Evolutionary conservation across 2,113 vertebrate species (phyloP).

Genomic region (Acanthochromis polyacanthus): DNA sequence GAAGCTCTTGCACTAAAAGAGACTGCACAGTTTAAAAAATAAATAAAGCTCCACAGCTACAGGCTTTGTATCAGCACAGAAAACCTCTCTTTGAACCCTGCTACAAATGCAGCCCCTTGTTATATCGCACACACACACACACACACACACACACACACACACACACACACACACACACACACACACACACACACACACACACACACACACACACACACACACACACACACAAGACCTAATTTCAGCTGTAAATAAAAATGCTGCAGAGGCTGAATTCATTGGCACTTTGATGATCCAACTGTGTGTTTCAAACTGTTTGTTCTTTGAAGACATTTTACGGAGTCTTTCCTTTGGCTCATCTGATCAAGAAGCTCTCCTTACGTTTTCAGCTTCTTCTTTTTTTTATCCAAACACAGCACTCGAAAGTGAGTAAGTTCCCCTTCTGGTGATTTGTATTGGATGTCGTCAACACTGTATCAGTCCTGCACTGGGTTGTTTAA

Average conservation of each 20-base stretch:
- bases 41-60: conserved; percentile 41
- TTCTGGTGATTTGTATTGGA: conserved; percentile 37
- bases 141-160: neutral
- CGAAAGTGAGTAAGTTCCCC: conserved; percentile 5
- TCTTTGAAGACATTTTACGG: conserved; percentile 30
- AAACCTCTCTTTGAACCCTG: conserved; percentile 56
- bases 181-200: neutral
- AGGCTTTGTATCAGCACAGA: conserved; percentile 35
- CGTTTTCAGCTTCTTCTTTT: neutral
- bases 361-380: conserved; percentile 27
- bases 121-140: conserved; percentile 22
- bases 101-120: conserved; percentile 23
- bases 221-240: conserved; percentile 22
- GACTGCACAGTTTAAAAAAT: conserved; percentile 16
- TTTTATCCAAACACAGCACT: neutral
- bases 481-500: conserved; percentile 8
- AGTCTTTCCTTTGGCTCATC: conserved; percentile 21
- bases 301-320: conserved; percentile 10
- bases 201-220: conserved; percentile 7
- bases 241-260: conserved; percentile 37
- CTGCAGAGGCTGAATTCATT: conserved; percentile 22
- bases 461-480: conserved; percentile 20
- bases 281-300: conserved; percentile 38
- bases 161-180: conserved; percentile 17
- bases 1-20: conserved; percentile 19